Evolutionary conservation across 2,797 vertebrate species (phyloP), one percentile per base, ranked within the genome.

Genomic region (Eidolon dupreanum): DNA sequence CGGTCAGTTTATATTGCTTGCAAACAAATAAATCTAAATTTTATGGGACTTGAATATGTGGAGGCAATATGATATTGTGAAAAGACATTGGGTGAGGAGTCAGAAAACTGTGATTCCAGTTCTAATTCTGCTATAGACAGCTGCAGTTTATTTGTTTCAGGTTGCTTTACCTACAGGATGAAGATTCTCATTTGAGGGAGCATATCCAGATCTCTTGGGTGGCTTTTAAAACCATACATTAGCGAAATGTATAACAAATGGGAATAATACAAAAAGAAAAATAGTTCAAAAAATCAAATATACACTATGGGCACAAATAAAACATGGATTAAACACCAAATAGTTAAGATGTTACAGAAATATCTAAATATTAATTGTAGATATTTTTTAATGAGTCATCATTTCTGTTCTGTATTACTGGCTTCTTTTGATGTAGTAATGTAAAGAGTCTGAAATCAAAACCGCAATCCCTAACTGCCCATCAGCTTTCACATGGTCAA

Each of bases 241-340:
- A 88, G 83, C 88, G 36, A 96, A 93, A 79, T n/a, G 31, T 28
- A 85, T 85, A 74, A 93, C 4, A 79, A 85, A 94, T 92, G 49
- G 83, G 43, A 92, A 57, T 83, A 49, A 68, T 79, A 84, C 36
- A 73, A 55, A 90, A 90, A 93, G 43, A 68, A 92, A 95, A 94
- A 59, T 82, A 73, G 15, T 83, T 88, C 28, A 92, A 73, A 71
- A 93, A 63, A 96, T 93, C 53, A 93, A 82, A 93, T 49, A 33
- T 38, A 36, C 6, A 88, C 49, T 73, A 63, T 88, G 46, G 83
- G 57, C 66, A 92, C 71, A 96, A 93, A 94, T 51, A 22, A 96
- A 93, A 65, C 33, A 65, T 86, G 26, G 96, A 82, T 79, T 97
- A 96, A 96, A 93, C 12, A 94, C 38, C 74, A 33, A 65, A 53